Conservation (phyloP, 2,113 vertebrate genomes). For the Lichenostomus cassidix region DNA sequence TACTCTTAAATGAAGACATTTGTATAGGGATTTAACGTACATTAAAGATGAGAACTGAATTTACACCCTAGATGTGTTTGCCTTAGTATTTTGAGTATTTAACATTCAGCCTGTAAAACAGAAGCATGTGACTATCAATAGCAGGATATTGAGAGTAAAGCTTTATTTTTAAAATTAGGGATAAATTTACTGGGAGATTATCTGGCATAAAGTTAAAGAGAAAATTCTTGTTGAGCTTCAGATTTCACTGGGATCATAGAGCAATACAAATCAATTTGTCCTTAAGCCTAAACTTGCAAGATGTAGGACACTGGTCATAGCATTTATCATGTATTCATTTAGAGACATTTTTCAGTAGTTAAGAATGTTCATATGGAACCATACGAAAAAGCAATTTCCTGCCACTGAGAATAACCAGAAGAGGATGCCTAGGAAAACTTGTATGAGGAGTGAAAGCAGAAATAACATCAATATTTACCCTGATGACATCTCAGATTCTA, state of each 20-base stretch:
- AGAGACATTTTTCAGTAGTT: not conserved
- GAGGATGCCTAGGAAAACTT: not conserved
- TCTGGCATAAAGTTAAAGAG: not conserved
- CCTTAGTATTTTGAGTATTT: not conserved
- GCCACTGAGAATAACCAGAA: not conserved
- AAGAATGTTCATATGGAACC: not conserved
- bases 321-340: not conserved
- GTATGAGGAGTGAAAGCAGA: not conserved
- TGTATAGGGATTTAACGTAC: rapidly evolving
- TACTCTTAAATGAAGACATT: not conserved
- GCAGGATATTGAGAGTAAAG: not conserved
- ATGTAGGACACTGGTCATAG: not conserved
- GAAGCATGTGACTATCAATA: not conserved
- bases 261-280: not conserved
- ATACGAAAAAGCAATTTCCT: not conserved
- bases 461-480: not conserved
- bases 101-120: not conserved
- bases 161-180: not conserved
- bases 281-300: not conserved
- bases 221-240: not conserved
- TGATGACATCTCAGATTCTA: not conserved
- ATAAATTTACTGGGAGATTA: not conserved
- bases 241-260: not conserved
- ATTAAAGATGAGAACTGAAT: not conserved
- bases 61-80: not conserved